Evolutionary conservation across 1,140 invertebrate genomes (phyloP).

Genomic region (Pantala flavescens): DNA sequence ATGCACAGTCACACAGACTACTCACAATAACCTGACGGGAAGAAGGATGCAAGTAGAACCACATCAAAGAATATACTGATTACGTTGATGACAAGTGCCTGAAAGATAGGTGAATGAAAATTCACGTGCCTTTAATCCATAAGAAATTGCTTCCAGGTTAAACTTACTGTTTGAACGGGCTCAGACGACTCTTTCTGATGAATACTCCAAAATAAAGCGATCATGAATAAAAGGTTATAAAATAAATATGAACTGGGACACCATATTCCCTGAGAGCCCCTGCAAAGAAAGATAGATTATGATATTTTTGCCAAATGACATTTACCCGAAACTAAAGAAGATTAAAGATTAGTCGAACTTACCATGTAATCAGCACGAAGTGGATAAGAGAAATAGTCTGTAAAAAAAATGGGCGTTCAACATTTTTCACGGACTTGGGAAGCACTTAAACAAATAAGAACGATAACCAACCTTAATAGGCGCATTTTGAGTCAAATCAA

Average conservation of each 20-base stretch:
- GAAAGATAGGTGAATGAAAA: not conserved
- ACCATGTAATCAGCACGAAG: not conserved
- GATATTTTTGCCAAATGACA: not conserved
- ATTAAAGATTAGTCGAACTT: not conserved
- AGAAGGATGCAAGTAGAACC: not conserved
- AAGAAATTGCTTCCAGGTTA: not conserved
- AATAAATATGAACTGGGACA: not conserved
- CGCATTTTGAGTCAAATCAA: not conserved
- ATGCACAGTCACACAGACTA: not conserved
- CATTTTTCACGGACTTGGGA: not conserved
- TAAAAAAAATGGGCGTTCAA: not conserved
- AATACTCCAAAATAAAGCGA: not conserved
- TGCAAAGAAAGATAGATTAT: not conserved
- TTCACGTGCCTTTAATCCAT: not conserved
- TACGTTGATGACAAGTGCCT: conserved; percentile 7
- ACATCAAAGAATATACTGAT: conserved; percentile 15
- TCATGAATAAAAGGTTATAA: not conserved
- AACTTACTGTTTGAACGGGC: not conserved
- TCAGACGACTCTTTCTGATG: not conserved
- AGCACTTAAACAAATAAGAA: not conserved
- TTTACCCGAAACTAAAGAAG: not conserved
- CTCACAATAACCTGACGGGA: not conserved
- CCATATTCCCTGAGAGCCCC: not conserved
- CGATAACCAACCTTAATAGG: not conserved
- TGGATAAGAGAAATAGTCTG: not conserved